These are phyloP conservation scores for Bilobella aurantiaca DNA, from an alignment of 1,140 invertebrate species.

Conservation along the genomic window DNA sequence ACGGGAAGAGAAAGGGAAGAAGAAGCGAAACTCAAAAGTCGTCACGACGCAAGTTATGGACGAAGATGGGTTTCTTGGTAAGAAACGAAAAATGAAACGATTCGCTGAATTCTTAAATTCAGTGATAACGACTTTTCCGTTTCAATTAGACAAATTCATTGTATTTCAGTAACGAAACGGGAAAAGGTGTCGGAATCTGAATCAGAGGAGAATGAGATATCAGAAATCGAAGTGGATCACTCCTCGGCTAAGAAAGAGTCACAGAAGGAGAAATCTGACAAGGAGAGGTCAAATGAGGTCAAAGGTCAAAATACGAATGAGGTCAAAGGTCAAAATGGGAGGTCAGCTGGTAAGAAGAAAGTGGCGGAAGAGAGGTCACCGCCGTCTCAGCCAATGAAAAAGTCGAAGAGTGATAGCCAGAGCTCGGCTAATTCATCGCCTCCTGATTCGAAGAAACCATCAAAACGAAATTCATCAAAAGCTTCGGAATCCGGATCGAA, in stretches of 20 bases:
- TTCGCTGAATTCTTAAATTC: too few relatives aligned
- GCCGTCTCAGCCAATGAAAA: too few relatives aligned
- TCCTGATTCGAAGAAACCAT: slow-evolving; percentile 5
- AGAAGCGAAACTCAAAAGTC: slow-evolving; percentile 15
- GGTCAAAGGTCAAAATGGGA: too few relatives aligned
- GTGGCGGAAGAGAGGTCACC: too few relatives aligned
- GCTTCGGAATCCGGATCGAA: slow-evolving; percentile 10
- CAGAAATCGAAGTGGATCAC: not conserved
- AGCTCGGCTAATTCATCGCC: too few relatives aligned
- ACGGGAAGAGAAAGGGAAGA: not conserved
- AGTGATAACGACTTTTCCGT: not conserved
- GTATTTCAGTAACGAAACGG: not conserved
- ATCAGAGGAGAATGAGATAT: not conserved
- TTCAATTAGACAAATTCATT: not conserved
- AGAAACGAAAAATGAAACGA: not conserved
- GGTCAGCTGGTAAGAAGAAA: too few relatives aligned
- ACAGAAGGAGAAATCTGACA: slow-evolving; percentile 6
- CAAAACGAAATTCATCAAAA: not conserved
- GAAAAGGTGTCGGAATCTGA: not conserved
- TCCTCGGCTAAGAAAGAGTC: too few relatives aligned
- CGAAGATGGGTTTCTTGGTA: slow-evolving; percentile 32
- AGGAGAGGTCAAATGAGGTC: too few relatives aligned
- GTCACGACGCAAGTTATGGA: slow-evolving; percentile 23
- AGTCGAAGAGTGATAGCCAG: too few relatives aligned
- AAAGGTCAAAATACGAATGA: too few relatives aligned